Percentiles rank a stretch among this genome's conserved stretches.
These are phyloP conservation scores for Eumerus sabulonum DNA, from an alignment of 2,888 invertebrate genomes.

Conservation along the genomic window DNA sequence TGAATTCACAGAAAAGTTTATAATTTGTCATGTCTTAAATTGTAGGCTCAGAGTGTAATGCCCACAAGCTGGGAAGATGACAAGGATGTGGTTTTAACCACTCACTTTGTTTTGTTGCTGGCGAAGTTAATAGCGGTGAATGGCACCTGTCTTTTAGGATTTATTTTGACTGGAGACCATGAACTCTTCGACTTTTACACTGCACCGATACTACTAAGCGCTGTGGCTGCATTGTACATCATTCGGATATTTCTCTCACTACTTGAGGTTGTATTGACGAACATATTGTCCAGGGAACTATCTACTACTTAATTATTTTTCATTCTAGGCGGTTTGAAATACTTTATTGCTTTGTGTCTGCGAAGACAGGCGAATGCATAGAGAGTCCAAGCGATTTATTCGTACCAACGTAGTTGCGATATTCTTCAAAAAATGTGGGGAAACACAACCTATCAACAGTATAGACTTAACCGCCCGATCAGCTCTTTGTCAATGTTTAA, in stretches of 20 bases:
- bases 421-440: too few relatives aligned
- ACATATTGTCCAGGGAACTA: not conserved
- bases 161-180: not conserved
- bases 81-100: too few relatives aligned
- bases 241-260: not conserved
- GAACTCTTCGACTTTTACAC: not conserved
- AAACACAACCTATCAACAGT: too few relatives aligned
- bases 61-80: too few relatives aligned
- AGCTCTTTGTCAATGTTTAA: too few relatives aligned
- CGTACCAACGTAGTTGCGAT: too few relatives aligned
- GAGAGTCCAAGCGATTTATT: too few relatives aligned
- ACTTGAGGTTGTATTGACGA: slow-evolving; percentile 1
- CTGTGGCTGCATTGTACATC: not conserved
- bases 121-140: not conserved
- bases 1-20: not conserved
- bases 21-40: not conserved
- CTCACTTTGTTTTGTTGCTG: not conserved
- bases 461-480: too few relatives aligned
- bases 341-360: not conserved
- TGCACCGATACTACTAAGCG: not conserved
- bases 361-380: not conserved
- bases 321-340: not conserved
- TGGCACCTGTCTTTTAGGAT: not conserved
- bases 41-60: not conserved
- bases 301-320: not conserved